These are phyloP conservation scores for Sigmodon hispidus DNA, from an alignment of 2,113 vertebrate genomes.

Conservation along the genomic window DNA sequence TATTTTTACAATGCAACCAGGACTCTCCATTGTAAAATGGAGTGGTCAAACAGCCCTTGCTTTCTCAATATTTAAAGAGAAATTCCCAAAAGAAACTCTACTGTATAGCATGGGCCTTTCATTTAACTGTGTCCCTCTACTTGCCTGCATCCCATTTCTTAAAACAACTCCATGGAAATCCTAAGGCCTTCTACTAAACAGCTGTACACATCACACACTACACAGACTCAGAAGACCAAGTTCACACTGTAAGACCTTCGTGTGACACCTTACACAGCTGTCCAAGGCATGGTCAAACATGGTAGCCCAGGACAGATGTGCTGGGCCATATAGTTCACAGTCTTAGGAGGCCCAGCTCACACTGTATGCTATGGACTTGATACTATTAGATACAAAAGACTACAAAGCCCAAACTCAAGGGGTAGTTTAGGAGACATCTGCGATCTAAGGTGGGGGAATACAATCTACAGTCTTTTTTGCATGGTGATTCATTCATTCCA, in stretches of 20 bases:
- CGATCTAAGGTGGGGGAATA: neutral
- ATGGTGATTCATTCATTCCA: conserved; percentile 15
- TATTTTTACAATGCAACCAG: neutral
- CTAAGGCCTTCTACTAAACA: neutral
- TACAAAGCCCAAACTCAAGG: neutral
- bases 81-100: neutral
- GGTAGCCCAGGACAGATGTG: neutral
- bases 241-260: rapidly evolving
- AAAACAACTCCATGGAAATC: neutral
- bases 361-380: neutral
- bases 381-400: neutral
- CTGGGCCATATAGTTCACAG: neutral
- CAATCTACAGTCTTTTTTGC: neutral
- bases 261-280: neutral
- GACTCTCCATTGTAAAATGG: neutral
- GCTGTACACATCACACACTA: neutral
- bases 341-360: rapidly evolving
- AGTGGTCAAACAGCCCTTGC: neutral
- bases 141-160: neutral
- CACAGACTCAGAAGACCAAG: rapidly evolving
- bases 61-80: conserved; percentile 31
- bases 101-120: neutral
- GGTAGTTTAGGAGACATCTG: neutral
- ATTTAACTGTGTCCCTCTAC: neutral
- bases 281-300: neutral